A percentile compares a stretch with the other conserved stretches of the same genome.
These are phyloP conservation scores for Trochalopteron elliotii DNA, from an alignment of 2,113 vertebrate genomes.

Conservation along the genomic window DNA sequence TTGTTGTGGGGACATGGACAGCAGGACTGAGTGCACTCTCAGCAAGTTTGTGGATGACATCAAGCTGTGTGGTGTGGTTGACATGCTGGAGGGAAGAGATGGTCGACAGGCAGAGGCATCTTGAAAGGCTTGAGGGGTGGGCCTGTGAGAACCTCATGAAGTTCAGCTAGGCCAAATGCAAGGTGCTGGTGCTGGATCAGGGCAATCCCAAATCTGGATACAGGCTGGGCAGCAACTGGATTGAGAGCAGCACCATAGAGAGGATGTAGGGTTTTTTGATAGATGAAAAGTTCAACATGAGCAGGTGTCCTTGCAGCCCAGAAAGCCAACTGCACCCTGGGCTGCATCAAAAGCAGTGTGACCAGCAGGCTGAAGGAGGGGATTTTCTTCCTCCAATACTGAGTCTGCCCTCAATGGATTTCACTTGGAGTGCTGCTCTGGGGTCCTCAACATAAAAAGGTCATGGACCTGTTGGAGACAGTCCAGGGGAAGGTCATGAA, in stretches of 20 bases:
- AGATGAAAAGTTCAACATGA: not conserved
- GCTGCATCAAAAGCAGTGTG: not conserved
- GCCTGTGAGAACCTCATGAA: not conserved
- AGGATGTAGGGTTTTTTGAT: not conserved
- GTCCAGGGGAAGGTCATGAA: not conserved
- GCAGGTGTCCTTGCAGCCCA: not conserved
- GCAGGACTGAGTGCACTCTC: not conserved
- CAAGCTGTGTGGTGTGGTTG: not conserved
- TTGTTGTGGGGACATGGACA: not conserved
- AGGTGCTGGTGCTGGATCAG: not conserved
- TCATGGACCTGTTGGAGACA: accelerated
- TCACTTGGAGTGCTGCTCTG: not conserved
- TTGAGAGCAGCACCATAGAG: not conserved
- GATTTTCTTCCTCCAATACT: not conserved
- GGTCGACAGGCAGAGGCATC: not conserved
- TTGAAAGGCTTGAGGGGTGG: not conserved
- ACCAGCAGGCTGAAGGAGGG: not conserved
- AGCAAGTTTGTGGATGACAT: not conserved
- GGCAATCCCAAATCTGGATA: not conserved
- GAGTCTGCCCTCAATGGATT: not conserved
- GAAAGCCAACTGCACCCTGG: not conserved
- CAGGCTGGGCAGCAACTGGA: not conserved
- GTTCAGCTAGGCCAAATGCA: not conserved
- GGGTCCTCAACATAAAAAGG: not conserved
- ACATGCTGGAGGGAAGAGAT: not conserved